Base-by-base conservation (phyloP, 1,140 invertebrate species). In the Phortica variegata region DNA sequence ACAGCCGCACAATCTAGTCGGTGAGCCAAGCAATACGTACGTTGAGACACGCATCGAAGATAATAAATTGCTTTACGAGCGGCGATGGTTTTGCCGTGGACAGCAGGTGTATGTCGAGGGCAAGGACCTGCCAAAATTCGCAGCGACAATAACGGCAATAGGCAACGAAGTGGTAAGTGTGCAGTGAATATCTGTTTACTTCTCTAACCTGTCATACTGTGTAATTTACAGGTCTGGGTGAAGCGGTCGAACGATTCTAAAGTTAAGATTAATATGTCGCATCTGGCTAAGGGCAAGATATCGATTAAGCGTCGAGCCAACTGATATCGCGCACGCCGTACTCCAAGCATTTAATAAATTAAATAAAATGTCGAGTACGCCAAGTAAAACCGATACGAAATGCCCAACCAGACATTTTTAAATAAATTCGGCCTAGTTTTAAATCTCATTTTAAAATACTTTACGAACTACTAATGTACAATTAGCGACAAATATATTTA, bases 61-160 rank as follows among this genome's bases (percentile, higher is more conserved):
- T 80, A 93, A 94, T 43, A 94, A 95, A 80, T 78, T 97, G 36
- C 82, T 91, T 60, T 97, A 93, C 79, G 93, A 97, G 77, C 86
- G 91, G 60, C 83, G 91, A 77, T 97, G 93, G 94, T 97, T 89
- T 78, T 92, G 95, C 74, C 83, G 93, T 49, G 94, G 94, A 2
- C 93, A 96, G 77, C 87, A 90, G 51, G 86, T 97, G 19, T 93
- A 89, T 77, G 87, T 96, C 5, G 93, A 94, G 77, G 91, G 90
- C 20, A 87, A 89, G 58, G 91, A 95, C 62, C 79, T 87, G 52
- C 80, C 84, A 1, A 86, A 89, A 62, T 91, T 92, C 68, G 84
- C 88, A 47, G 93, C 88, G 3, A 87, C 90, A 56, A 94, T 97
- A 65, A 89, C 89, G 31, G 87, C 89, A 18, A 93, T 97, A 58